Base-by-base conservation (phyloP, 1,140 invertebrate genomes). In the Brachionus rubens region DNA sequence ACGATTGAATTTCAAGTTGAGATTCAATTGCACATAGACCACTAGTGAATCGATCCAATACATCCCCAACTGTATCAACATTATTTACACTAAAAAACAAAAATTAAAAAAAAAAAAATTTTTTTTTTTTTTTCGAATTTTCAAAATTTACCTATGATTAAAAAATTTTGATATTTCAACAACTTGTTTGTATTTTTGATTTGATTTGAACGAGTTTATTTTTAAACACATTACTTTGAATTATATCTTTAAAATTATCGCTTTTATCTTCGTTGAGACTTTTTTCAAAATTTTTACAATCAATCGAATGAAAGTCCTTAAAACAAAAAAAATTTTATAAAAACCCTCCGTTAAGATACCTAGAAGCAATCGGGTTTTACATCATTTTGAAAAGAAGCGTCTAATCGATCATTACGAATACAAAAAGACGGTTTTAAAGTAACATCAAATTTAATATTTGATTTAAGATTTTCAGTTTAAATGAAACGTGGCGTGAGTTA, bases 361-460 rank as follows among this genome's bases (percentile, higher is more conserved):
- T 59, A 36, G 54, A 59, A 59, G 54, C 54, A 59, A 59, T 59
- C 4, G 12, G 12, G 4, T 6, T 12, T 59, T 59, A 33, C 14
- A 21, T 6, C 9, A 21, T 12, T n/a, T 36, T 33, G 14, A 56
- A 56, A 36, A 19, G 65, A 28, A 10, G 43, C 41, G 46, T 70
- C 65, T n/a, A 70, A 26, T 28, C 65, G 14, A 46, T 70, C 43
- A 47, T 70, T 50, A 26, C 65, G 26, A 16, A 70, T 70, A 12
- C 65, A 48, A n/a, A 70, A 47, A n/a, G 65, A 70, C 40, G 65
- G 65, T 33, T 70, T 70, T 47, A 70, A 50, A 6, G 65, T 70
- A 24, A 70, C 65, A 50, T 70, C 65, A 70, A 70, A 70, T 70
- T 50, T 40, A 47, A 70, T 70, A 30, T 50, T 47, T 33, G 65